phyloP scores from a whole-genome alignment of 2,888 invertebrate genomes.

The Syrphus vitripennis region DNA sequence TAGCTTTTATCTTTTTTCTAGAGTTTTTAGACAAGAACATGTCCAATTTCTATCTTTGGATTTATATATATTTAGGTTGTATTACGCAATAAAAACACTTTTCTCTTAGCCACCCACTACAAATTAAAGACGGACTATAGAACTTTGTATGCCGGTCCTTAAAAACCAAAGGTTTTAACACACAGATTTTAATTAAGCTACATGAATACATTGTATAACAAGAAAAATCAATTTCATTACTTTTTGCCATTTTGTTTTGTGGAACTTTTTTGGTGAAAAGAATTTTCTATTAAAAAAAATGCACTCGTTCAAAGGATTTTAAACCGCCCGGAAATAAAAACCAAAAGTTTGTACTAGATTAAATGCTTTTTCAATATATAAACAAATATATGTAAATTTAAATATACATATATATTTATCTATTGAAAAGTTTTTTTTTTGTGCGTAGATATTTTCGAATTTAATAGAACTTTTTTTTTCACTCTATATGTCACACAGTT shows the following conservation, averaged over 20 bases:
- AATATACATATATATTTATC: neutral
- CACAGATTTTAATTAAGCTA: neutral
- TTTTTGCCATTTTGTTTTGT: slow-evolving; percentile 49
- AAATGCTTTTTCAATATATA: slow-evolving; percentile 40
- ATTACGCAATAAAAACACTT: slow-evolving; percentile 51
- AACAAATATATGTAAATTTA: neutral
- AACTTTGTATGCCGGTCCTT: slow-evolving; percentile 22
- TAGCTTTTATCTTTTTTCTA: neutral
- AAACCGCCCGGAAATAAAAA: slow-evolving; percentile 47
- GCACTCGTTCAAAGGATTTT: slow-evolving; percentile 34
- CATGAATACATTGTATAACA: too few species aligned
- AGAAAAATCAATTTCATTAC: slow-evolving; percentile 44
- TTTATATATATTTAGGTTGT: neutral
- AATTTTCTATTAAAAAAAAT: slow-evolving; percentile 27
- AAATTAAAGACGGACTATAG: neutral
- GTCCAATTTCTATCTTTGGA: neutral
- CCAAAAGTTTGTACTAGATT: slow-evolving; percentile 52
- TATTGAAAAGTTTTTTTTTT: neutral
- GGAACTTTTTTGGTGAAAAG: neutral
- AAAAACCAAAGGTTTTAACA: neutral
- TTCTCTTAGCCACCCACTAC: slow-evolving; percentile 18
- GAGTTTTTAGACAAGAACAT: neutral
- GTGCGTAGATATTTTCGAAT: slow-evolving; percentile 10
- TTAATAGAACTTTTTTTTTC: slow-evolving; percentile 30
- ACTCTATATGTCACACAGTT: slow-evolving; percentile 51